These are phyloP conservation scores for Notodonta dromedarius DNA, from an alignment of 2,888 invertebrate genomes.

Conservation along the genomic window DNA sequence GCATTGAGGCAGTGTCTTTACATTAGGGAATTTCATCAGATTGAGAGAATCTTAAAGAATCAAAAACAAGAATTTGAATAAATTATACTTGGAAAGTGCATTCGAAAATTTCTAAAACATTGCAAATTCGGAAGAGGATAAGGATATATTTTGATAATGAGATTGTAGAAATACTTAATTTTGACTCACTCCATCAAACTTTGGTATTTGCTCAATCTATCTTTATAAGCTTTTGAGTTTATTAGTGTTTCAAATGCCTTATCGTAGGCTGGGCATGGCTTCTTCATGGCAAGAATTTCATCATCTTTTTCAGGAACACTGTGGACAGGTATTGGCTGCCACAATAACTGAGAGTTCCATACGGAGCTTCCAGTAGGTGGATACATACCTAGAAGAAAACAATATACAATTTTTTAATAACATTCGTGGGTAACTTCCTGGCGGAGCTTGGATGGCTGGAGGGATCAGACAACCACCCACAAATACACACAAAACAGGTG, in stretches of 20 bases:
- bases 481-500: too few relatives aligned
- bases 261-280: conserved; percentile 87
- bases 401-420: not conserved
- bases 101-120: too few relatives aligned
- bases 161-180: conserved; percentile 4
- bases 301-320: conserved; percentile 86
- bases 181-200: conserved; percentile 84
- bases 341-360: conserved; percentile 85
- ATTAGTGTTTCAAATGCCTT: conserved; percentile 78
- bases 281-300: conserved; percentile 83
- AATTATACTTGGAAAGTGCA: too few relatives aligned
- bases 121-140: not conserved
- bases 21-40: too few relatives aligned
- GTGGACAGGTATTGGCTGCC: conserved; percentile 93
- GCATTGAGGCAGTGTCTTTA: too few relatives aligned
- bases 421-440: too few relatives aligned
- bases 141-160: not conserved
- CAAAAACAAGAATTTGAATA: too few relatives aligned
- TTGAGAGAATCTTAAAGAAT: too few relatives aligned
- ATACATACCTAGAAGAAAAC: conserved; percentile 83
- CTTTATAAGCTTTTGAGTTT: conserved; percentile 79
- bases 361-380: conserved; percentile 84
- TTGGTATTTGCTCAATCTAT: conserved; percentile 83
- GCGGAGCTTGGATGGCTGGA: too few relatives aligned
- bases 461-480: too few relatives aligned